These are phyloP conservation scores for Eleutherodactylus coqui DNA, from an alignment of 2,797 vertebrate species.

Conservation along the genomic window DNA sequence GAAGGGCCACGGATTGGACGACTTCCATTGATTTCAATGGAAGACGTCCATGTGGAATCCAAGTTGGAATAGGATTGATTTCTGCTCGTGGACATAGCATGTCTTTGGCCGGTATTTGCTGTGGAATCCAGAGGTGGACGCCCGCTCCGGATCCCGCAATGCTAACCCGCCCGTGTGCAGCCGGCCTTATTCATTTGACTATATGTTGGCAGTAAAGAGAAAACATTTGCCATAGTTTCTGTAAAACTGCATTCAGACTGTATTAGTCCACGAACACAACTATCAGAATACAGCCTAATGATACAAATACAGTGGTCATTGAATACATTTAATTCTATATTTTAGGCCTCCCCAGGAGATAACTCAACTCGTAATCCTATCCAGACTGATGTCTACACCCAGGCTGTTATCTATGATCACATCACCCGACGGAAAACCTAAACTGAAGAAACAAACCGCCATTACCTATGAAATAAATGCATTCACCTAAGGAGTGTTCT, in stretches of 20 bases:
- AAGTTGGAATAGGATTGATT: too few species aligned
- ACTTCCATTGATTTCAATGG: too few species aligned
- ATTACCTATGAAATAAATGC: constrained; percentile 3
- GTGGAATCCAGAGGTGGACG: too few species aligned
- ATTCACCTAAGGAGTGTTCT: background rate
- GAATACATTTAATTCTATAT: constrained; percentile 57
- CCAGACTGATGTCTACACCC: constrained; percentile 80
- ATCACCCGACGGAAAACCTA: constrained; percentile 73
- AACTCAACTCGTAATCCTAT: constrained; percentile 76
- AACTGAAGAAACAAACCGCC: constrained; percentile 29
- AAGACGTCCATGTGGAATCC: too few species aligned
- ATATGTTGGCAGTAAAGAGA: too few species aligned
- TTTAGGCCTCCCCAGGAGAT: constrained; percentile 80
- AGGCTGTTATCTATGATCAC: constrained; percentile 84
- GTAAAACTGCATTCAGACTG: background rate
- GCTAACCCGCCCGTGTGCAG: too few species aligned
- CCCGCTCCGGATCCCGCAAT: too few species aligned
- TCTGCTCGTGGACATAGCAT: too few species aligned
- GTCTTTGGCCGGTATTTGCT: too few species aligned
- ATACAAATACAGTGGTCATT: background rate
- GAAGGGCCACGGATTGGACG: too few species aligned
- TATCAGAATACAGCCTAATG: background rate
- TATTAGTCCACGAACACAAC: background rate
- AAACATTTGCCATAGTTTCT: too few species aligned
- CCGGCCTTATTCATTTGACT: too few species aligned